Percentiles rank a stretch among this genome's conserved stretches.
Conservation (phyloP, 35 echinoderm and acorn worm genomes). For the Heliocidaris tuberculata region DNA sequence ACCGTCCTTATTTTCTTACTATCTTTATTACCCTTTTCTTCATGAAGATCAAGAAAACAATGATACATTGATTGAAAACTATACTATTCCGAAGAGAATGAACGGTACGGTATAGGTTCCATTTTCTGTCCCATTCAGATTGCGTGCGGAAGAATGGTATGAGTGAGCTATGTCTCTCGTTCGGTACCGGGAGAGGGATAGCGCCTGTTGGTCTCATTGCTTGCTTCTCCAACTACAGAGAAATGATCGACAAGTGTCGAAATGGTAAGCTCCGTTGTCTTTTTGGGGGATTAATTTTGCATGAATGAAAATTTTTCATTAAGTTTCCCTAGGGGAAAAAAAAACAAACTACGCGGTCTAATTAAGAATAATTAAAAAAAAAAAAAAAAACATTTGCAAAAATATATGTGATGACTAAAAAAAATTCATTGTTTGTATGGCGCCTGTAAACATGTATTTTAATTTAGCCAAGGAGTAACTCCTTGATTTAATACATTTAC, state of each 20-base stretch:
- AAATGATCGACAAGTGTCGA: neutral
- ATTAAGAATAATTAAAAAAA: neutral
- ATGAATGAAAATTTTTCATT: neutral
- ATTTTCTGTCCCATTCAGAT: neutral
- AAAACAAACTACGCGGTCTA: neutral
- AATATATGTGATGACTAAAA: no score
- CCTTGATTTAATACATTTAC: neutral
- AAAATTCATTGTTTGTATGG: neutral
- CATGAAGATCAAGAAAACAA: no score
- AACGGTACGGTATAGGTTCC: no score
- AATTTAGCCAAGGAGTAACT: neutral
- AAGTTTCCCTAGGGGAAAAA: neutral
- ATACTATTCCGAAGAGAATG: no score
- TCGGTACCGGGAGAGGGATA: neutral
- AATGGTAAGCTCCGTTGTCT: neutral
- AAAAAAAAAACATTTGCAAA: no score
- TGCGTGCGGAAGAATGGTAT: constrained; percentile 7
- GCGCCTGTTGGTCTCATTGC: neutral
- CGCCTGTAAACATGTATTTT: neutral
- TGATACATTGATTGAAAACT: no score
- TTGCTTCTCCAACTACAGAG: neutral
- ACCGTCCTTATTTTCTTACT: no score
- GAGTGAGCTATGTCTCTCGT: neutral
- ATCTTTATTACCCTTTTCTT: no score
- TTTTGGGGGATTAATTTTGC: neutral